phyloP scores from a whole-genome alignment of 2,888 invertebrate genomes.

The Tenthredo amoena region DNA sequence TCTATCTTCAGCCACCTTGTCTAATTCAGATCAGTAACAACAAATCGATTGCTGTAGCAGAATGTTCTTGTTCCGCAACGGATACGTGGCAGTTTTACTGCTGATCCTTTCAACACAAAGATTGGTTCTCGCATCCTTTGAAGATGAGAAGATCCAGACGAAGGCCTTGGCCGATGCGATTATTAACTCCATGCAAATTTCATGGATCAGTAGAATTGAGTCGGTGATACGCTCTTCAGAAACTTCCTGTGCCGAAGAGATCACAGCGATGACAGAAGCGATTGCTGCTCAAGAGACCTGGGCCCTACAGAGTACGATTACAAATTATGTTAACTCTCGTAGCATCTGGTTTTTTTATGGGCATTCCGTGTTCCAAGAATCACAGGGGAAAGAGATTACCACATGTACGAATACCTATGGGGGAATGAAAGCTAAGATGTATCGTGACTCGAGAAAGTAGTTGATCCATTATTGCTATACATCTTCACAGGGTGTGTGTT shows the following conservation, averaged over 20 bases:
- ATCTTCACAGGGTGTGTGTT: too few species aligned
- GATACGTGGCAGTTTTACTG: background rate
- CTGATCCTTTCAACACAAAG: background rate
- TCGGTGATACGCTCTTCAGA: background rate
- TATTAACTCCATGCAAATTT: background rate
- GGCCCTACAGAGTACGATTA: conserved; percentile 5
- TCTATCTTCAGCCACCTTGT: too few species aligned
- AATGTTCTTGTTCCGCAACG: background rate
- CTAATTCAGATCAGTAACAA: background rate
- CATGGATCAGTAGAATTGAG: background rate
- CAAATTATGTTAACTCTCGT: background rate
- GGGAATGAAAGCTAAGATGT: background rate
- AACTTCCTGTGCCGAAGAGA: background rate
- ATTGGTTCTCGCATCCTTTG: background rate
- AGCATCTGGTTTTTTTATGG: background rate
- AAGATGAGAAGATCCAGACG: background rate
- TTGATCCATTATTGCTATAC: background rate
- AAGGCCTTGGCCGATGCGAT: background rate
- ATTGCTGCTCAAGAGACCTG: background rate
- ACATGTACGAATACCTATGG: too few species aligned
- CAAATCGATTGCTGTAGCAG: background rate
- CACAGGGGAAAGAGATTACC: too few species aligned
- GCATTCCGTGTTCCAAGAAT: background rate
- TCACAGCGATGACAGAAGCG: background rate
- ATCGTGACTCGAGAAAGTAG: background rate